These are phyloP conservation scores for Hemibagrus wyckioides DNA, from an alignment of 2,113 vertebrate species.

Conservation along the genomic window DNA sequence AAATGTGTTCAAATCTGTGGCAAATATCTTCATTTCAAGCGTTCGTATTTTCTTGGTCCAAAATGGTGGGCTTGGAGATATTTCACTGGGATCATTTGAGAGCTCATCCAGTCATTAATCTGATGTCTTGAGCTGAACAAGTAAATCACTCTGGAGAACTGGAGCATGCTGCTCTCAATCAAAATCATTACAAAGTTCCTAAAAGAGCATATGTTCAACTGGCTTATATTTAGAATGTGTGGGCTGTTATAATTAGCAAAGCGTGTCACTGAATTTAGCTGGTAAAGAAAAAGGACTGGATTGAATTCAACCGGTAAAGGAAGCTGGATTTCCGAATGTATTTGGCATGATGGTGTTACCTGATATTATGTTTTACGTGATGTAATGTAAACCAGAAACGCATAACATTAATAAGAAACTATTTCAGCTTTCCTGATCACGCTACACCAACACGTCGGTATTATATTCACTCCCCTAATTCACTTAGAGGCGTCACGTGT, in stretches of 20 bases:
- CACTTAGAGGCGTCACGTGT: not conserved
- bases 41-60: not conserved
- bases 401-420: not conserved
- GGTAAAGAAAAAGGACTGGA: not conserved
- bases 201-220: slow-evolving; percentile 21
- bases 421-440: not conserved
- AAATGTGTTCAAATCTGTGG: not conserved
- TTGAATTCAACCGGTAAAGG: too few relatives aligned
- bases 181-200: not conserved
- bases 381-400: not conserved
- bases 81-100: not conserved
- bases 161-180: not conserved
- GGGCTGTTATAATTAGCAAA: not conserved
- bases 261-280: not conserved
- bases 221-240: not conserved
- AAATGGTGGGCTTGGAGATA: not conserved
- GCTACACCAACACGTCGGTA: not conserved
- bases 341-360: not conserved
- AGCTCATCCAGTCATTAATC: not conserved
- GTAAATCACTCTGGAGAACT: slow-evolving; percentile 4
- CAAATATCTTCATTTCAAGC: not conserved
- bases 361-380: not conserved
- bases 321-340: not conserved
- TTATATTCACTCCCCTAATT: too few relatives aligned
- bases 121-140: not conserved